Evolutionary conservation across 2,888 invertebrate genomes (phyloP), one percentile per base, ranked within the genome.

Genomic region (Malachius bipustulatus): DNA sequence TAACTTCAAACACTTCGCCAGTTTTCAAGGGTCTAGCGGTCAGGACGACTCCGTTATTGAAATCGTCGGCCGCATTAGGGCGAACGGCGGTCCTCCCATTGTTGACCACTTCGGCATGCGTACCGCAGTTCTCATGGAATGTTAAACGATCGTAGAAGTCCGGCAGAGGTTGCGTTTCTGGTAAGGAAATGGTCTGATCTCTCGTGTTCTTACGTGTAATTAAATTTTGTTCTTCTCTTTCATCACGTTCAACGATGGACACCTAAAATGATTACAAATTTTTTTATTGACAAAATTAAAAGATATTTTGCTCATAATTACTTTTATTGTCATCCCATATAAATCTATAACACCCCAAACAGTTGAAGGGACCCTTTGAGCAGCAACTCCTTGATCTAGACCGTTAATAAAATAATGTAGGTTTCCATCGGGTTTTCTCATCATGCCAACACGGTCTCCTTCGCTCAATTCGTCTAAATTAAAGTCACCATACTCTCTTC

Each of bases 331-430:
- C 87, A 90, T 89, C 14, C 90, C 94, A 54, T 94, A 94, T 2
- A 94, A 69, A 65, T 94, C 94, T 24, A 94, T 83, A 15, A 93
- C 93, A 3, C 90, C 93, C 90, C 91, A 94, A 2, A 91, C 77
- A 28, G 78, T 75, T 16, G 71, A 64, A 0, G 85, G 82, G 1
- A 90, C 82, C 50, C 80, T 75, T 16, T 82, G 79, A 1, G 85
- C 80, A 1, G 94, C 94, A 11, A 91, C 73, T 1, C 94, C 93
- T 60, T 94, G 91, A 62, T 91, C 89, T 39, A 85, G 66, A 0
- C 91, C 90, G 51, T 94, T 94, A 46, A 94, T 90, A 55, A 81
- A 89, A 59, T 89, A 94, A 58, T 93, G 91, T 24, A 94, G 70
- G 56, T 83, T 81, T 0, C 89, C 87, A 54, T 77, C 81, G 2